phyloP scores from a whole-genome alignment of 1,140 invertebrate species.

The Globodera ellingtonae region DNA sequence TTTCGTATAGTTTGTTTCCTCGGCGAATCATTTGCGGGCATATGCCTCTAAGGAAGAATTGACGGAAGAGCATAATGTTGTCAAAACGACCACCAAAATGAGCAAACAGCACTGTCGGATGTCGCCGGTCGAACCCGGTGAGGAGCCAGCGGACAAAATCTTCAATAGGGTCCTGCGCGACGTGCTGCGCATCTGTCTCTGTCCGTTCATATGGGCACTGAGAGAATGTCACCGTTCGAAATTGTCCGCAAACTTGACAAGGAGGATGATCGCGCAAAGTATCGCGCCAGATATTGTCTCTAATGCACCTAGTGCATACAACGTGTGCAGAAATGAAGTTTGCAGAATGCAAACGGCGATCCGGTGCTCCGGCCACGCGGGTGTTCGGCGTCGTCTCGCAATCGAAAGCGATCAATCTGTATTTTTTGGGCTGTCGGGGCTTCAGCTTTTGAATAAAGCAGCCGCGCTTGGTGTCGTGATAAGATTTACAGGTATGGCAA shows the following conservation, averaged over 20 bases:
- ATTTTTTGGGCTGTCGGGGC: background rate
- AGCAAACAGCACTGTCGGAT: background rate
- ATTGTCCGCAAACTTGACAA: background rate
- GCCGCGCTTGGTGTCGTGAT: background rate
- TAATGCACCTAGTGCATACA: conserved; percentile 4
- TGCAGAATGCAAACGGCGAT: background rate
- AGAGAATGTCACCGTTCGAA: conserved; percentile 5
- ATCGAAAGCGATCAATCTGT: background rate
- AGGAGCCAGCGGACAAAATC: background rate
- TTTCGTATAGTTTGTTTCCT: conserved; percentile 10
- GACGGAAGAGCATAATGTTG: background rate
- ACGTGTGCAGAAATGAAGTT: conserved; percentile 7
- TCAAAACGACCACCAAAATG: conserved; percentile 18
- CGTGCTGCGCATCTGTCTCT: background rate
- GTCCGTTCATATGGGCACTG: background rate
- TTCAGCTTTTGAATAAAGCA: background rate
- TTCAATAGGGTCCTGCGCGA: background rate
- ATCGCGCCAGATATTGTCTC: background rate
- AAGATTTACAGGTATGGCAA: background rate
- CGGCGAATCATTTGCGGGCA: conserved; percentile 2
- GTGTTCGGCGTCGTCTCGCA: conserved; percentile 8
- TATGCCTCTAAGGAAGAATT: background rate
- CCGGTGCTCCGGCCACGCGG: background rate
- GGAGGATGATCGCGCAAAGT: background rate
- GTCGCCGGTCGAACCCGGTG: background rate